A percentile compares a stretch with the other conserved stretches of the same genome.
These are phyloP conservation scores for Drosophila meridionalis DNA, from an alignment of 2,888 invertebrate species.

Conservation along the genomic window DNA sequence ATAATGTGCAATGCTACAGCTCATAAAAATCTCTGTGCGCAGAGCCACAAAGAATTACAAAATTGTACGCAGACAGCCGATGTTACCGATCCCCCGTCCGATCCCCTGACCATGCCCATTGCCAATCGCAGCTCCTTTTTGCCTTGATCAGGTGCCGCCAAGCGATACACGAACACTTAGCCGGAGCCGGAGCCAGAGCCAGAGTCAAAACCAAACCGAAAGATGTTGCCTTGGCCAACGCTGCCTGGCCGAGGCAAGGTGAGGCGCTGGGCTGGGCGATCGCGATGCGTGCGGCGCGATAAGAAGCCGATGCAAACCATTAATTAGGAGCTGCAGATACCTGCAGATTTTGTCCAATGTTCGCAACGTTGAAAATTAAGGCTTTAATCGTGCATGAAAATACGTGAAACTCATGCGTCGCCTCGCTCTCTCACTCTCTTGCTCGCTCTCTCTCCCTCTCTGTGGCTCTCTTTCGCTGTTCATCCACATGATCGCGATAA, in stretches of 20 bases:
- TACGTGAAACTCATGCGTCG: constrained; percentile 76
- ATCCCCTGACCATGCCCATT: neutral
- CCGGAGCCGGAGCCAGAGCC: constrained; percentile 38
- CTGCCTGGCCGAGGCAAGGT: neutral
- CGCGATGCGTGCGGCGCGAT: constrained; percentile 77
- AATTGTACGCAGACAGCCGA: constrained; percentile 65
- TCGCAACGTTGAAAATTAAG: constrained; percentile 67
- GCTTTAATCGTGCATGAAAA: constrained; percentile 82
- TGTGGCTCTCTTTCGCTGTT: neutral
- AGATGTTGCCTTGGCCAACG: constrained; percentile 11
- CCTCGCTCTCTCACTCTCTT: constrained; percentile 1
- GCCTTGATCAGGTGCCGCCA: constrained; percentile 76
- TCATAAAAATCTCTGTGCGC: constrained; percentile 64
- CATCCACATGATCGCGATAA: constrained; percentile 76
- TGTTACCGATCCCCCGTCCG: neutral
- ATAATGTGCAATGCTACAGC: constrained; percentile 78
- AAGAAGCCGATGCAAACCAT: constrained; percentile 79
- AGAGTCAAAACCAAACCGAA: constrained; percentile 42
- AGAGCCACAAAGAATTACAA: constrained; percentile 62
- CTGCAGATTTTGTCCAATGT: constrained; percentile 60
- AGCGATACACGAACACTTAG: constrained; percentile 69
- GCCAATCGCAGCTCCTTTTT: constrained; percentile 43
- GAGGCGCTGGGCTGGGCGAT: constrained; percentile 43
- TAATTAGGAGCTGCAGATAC: constrained; percentile 79
- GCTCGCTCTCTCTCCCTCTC: neutral